Base-by-base conservation (phyloP, 2,888 invertebrate genomes). In the Phanerotoma sp. region DNA sequence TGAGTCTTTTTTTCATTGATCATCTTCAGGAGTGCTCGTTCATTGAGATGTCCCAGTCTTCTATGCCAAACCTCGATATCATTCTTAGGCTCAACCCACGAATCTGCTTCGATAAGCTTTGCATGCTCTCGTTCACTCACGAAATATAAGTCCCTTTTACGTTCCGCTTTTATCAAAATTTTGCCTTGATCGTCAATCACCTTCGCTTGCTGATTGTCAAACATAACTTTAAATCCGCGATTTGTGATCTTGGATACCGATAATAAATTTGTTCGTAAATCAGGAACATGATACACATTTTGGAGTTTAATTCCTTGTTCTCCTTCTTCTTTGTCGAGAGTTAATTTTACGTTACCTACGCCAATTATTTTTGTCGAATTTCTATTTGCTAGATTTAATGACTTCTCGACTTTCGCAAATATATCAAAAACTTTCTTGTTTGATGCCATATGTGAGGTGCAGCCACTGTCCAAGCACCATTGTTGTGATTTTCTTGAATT, bases 181-280 rank as follows among this genome's bases (percentile, higher is more conserved):
- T 54, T 9, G 13, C 46, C 50, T 10, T 55, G 16, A 10, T 44
- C 51, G 37, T 56, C 38, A 9, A 49, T 21, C 3, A 57, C 46
- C 3, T 51, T 18, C 5, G 57, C 59, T 18, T 51, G 50, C 22
- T 54, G 57, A 33, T 53, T 32, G 11, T 49, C 15, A 11, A 61
- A 58, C n/a, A 16, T n/a, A n/a, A 57, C 57, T 41, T 49, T 28
- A 32, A 18, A 38, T 3, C 44, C 53, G n/a, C 40, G 50, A 37
- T 62, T 57, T 9, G 59, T 62, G 6, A 56, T 57, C 11, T 45
- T 51, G 4, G 59, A 33, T 2, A 62, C 58, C 3, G 56, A 62
- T 28, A 62, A 38, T 20, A 56, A 48, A 38, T 60, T 60, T 9
- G 56, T 58, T n/a, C 57, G 41, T 9, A 60, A 15, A 52, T 57